Conservation (phyloP, 1,140 invertebrate genomes). For the Neoseiulus cucumeris region DNA sequence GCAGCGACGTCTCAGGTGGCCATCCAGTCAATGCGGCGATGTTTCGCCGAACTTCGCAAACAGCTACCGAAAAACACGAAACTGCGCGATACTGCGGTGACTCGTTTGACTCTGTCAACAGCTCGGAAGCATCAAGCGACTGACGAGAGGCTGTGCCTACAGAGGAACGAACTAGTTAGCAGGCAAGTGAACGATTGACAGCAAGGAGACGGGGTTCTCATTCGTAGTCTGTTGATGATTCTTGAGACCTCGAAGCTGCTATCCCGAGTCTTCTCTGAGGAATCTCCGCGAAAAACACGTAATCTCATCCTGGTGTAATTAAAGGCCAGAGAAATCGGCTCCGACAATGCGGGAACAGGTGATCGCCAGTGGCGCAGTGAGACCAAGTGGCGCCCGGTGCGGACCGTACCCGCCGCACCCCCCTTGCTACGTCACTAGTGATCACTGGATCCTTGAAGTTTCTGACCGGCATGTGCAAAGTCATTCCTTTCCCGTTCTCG, state of each 20-base stretch:
- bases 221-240: too few relatives aligned
- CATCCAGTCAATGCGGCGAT: background rate
- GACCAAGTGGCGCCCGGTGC: too few relatives aligned
- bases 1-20: background rate
- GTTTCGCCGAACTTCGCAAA: background rate
- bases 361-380: too few relatives aligned
- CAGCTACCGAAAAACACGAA: background rate
- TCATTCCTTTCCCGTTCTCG: too few relatives aligned
- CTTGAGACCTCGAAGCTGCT: background rate
- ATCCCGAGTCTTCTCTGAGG: background rate
- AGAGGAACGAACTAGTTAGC: background rate
- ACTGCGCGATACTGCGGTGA: background rate
- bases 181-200: background rate
- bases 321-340: background rate
- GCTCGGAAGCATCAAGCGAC: background rate
- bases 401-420: too few relatives aligned
- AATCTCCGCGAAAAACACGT: background rate
- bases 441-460: too few relatives aligned
- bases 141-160: background rate
- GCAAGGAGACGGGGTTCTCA: too few relatives aligned
- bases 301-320: background rate
- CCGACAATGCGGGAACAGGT: background rate
- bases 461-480: too few relatives aligned
- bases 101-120: background rate
- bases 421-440: too few relatives aligned